Percentiles rank a stretch among this genome's conserved stretches.
Conservation (phyloP, 2,797 vertebrate genomes). For the Clarias platycephalus region DNA sequence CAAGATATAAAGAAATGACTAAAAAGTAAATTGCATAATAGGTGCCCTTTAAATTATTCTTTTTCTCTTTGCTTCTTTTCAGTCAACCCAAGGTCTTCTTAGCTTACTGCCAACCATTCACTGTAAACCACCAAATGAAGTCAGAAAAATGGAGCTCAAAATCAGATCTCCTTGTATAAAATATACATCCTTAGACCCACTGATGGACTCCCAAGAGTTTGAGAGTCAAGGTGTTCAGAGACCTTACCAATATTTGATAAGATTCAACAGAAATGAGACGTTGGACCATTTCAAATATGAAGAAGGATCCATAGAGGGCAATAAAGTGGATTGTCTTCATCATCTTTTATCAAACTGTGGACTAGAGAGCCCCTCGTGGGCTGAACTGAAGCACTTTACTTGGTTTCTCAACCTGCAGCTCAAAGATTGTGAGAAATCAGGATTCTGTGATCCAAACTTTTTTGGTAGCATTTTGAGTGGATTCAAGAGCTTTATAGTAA, state of each 20-base stretch:
- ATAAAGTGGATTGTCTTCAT: slow-evolving; percentile 68
- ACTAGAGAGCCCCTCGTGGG: slow-evolving; percentile 76
- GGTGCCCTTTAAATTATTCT: not conserved
- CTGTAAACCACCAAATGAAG: slow-evolving; percentile 69
- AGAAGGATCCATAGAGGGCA: slow-evolving; percentile 53
- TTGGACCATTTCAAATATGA: slow-evolving; percentile 72
- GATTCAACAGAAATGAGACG: slow-evolving; percentile 54
- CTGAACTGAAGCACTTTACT: slow-evolving; percentile 78
- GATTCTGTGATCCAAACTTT: slow-evolving; percentile 75
- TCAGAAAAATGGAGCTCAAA: slow-evolving; percentile 55
- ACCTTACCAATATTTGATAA: slow-evolving; percentile 75
- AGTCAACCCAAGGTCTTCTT: slow-evolving; percentile 69
- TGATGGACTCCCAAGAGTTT: slow-evolving; percentile 72
- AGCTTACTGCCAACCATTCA: slow-evolving; percentile 72
- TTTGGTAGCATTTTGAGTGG: slow-evolving; percentile 66
- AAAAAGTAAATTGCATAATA: no score
- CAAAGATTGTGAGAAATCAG: slow-evolving; percentile 74
- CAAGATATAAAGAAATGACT: no score
- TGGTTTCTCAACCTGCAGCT: slow-evolving; percentile 79
- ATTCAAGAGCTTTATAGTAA: slow-evolving; percentile 77
- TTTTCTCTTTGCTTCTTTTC: slow-evolving; percentile 49
- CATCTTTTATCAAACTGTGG: slow-evolving; percentile 71
- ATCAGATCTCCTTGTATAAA: not conserved
- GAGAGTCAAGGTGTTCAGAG: slow-evolving; percentile 74
- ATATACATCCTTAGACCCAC: slow-evolving; percentile 62